Base-by-base conservation (phyloP, 92 coral and sea anemone species). In the Plumapathes pennacea region DNA sequence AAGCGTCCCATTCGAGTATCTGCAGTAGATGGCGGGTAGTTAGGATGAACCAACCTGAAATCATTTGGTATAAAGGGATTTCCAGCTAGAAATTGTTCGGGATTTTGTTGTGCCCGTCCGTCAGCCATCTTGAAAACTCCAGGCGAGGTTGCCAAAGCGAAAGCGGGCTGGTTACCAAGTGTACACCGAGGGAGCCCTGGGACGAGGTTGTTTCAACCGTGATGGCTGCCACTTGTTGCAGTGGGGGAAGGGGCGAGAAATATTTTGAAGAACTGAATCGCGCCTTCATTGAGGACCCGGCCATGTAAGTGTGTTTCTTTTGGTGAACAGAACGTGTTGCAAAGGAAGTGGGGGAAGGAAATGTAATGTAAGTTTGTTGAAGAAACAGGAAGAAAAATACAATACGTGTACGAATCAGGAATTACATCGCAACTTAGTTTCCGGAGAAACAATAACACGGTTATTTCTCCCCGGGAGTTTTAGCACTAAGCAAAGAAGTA, bases 211-310 rank as follows among this genome's bases (percentile, higher is more conserved):
- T 11, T 50, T 30, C 17, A 71, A 61, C 71, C 69, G 77, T 69
- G 51, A 87, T 87, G 96, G 90, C 80, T 83, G 83, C 50, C 62
- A 69, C 63, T 45, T 51, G 69, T 51, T 69, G 82, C 74, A 46
- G 32, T 45, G 53, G 27, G 38, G 61, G 43, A 30, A 43, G 40
- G 9, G 97, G 91, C 25, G 66, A 77, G 65, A 41, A 25, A 19
- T 74, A 76, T 61, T 90, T 90, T 57, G 62, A 85, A 62, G 72
- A 72, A 10, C 48, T 90, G 39, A 87, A 90, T 62, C 66, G 70
- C 36, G 80, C 71, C 32, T 79, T 90, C 46, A 82, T 78, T 41
- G 64, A 56, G 26, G 88, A 83, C 30, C 82, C 81, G 29, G 74
- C 81, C 3, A 83, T 90, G 97, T 87, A 83, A 83, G 97, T 69